Base-by-base conservation (phyloP, 2,797 vertebrate genomes). In the Acipenser ruthenus region DNA sequence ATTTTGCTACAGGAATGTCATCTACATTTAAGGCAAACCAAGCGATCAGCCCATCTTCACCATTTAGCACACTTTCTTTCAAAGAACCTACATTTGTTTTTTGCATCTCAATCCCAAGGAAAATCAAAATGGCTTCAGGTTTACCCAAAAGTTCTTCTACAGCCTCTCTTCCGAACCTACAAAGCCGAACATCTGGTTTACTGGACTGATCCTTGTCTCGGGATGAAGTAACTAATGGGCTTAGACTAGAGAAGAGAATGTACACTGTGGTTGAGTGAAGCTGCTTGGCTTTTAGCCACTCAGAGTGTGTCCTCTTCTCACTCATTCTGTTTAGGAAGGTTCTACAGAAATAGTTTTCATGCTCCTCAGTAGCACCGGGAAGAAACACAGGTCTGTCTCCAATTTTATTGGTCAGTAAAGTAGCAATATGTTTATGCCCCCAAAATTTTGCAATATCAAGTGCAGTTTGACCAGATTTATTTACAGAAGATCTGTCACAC, bases 371-470 rank as follows among this genome's bases (percentile, higher is more conserved):
- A 0, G 69, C 52, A 65, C 60, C 74, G 51, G 75, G 79, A 69
- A 90, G 78, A 72, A 87, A 72, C 37, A 52, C 71, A 69, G 65
- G 81, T n/a, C 67, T 79, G 49, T 79, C 65, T 1, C 70, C 70
- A 18, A 69, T 73, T 52, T 77, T 85, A 65, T 78, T 75, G 51
- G 80, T 64, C 71, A 98, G 73, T 71, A 96, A 84, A 76, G 83
- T 72, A 71, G 80, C 82, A 74, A 97, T 82, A 73, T 94, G 92
- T 61, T 85, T 84, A 85, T 96, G 92, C 5, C 94, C 95, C 95
- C 95, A 97, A 83, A 98, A 97, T 75, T 80, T 85, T 71, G 94
- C 93, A 63, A 98, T 88, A 52, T 98, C 94, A 65, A 88, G 80
- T 67, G 95, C 94, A 4, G 92, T 96, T 74, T 99, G 94, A 1